These are phyloP conservation scores for Calyptomena viridis DNA, from an alignment of 2,113 vertebrate genomes.

Conservation along the genomic window DNA sequence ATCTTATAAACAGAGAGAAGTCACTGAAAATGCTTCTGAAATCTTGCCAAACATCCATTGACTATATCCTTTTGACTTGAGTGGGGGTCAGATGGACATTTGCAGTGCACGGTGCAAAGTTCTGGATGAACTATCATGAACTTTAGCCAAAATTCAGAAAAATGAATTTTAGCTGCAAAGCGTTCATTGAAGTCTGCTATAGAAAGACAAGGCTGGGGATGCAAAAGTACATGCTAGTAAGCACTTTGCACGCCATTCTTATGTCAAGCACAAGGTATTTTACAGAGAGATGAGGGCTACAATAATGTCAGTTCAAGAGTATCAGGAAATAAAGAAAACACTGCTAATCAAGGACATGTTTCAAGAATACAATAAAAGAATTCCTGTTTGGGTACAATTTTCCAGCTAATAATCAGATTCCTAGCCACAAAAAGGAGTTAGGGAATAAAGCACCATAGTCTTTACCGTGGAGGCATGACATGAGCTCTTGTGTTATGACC, in stretches of 20 bases:
- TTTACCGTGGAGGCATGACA: background rate
- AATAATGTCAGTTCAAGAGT: background rate
- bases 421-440: background rate
- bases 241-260: background rate
- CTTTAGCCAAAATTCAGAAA: background rate
- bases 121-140: background rate
- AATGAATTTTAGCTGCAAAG: background rate
- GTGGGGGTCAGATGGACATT: background rate
- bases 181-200: background rate
- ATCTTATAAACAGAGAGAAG: background rate
- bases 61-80: background rate
- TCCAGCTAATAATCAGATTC: background rate
- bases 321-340: background rate
- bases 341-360: background rate
- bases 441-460: background rate
- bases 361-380: background rate
- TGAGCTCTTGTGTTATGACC: background rate
- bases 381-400: background rate
- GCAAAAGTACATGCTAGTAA: background rate
- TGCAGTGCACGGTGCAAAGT: background rate
- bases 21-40: background rate
- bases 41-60: background rate
- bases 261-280: background rate
- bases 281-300: background rate
- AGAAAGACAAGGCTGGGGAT: background rate